Evolutionary conservation across 2,113 vertebrate species (phyloP), one percentile per base, ranked within the genome.

Genomic region (Coturnix japonica): DNA sequence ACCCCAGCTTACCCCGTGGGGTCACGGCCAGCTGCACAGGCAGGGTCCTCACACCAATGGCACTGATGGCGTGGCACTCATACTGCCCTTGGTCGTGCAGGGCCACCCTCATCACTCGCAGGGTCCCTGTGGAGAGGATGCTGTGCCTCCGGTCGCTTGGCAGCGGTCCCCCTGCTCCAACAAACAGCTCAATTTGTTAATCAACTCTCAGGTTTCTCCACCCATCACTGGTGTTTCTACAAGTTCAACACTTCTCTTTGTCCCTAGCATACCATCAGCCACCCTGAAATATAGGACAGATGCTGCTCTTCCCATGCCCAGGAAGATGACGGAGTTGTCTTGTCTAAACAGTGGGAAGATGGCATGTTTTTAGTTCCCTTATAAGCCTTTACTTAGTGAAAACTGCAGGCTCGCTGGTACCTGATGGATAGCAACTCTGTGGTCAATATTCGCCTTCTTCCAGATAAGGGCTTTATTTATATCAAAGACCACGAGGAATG

Each of bases 41-140:
- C 23, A 67, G 16, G 22, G 69, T 95, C 51, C 33, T 78, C 57
- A 90, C 96, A 0, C 97, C 96, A 5, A 96, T 95, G 46, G 96
- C 96, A 4, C 97, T 98, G 90, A 97, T 92, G 39, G 97, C 97
- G 3, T 97, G 97, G 79, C 97, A 98, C 23, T 97, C 97, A 2
- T 97, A 98, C 43, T 96, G 96, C 53, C 97, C 97, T 61, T 96
- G 94, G 92, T 98, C 97, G 2, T 95, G 95, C 75, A 95, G 71
- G 33, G 95, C 96, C 4, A 97, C 97, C n/a, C 90, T 85, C 10
- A 75, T 53, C 57, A 98, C 44, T 20, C 94, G 31, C 80, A 98
- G 95, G 5, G 97, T 95, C 3, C 97, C 97, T 0, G 93, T 96
- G 75, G 96, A 79, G 70, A 97, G 95, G 79, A 97, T 44, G 5